Evolutionary conservation across 2,888 invertebrate genomes (phyloP), one percentile per base, ranked within the genome.

Genomic region (Pristionchus japonicus): DNA sequence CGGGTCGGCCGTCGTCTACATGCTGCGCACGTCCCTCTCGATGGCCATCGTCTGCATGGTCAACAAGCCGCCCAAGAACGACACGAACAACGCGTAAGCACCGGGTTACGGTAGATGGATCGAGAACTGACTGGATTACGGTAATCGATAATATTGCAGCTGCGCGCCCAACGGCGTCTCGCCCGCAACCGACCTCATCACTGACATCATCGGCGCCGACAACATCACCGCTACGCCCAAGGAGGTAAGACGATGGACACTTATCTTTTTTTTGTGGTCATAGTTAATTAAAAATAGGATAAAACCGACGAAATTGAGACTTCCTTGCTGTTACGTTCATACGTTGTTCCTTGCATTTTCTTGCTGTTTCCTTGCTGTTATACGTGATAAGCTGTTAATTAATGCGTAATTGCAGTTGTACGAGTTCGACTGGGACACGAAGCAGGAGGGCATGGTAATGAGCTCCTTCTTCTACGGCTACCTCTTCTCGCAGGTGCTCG

Each of bases 41-140:
- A 97, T 98, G 27, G 98, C 97, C 6, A 97, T 98, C 91, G 97
- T 98, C 74, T 97, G 97, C 90, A 98, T 98, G 98, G 97, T 93
- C 64, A 96, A 83, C 96, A 96, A 34, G 47, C 61, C 85, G 31
- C 31, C 64, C 85, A 85, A 61, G 64, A 83, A 83, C 43, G 82
- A 83, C 6, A 52, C 82, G n/a, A 15, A 3, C 13, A 80, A 7
- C 91, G 61, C 88, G 91, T 34, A 61, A 89, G 34, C 89, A 88
- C 13, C 83, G 86, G 23, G 15, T 67, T 27, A 31, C 84, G 49
- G 31, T 52, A 61, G 49, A 80, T 23, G 43, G 27, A 27, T 61
- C 27, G 61, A n/a, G 9, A 15, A 61, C 27, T 61, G 61, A 61
- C 27, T 61, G 3, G 7, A 64, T 7, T 64, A 27, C 64, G 27